phyloP scores from a whole-genome alignment of 2,888 invertebrate species.

The Pseudoips prasinana region DNA sequence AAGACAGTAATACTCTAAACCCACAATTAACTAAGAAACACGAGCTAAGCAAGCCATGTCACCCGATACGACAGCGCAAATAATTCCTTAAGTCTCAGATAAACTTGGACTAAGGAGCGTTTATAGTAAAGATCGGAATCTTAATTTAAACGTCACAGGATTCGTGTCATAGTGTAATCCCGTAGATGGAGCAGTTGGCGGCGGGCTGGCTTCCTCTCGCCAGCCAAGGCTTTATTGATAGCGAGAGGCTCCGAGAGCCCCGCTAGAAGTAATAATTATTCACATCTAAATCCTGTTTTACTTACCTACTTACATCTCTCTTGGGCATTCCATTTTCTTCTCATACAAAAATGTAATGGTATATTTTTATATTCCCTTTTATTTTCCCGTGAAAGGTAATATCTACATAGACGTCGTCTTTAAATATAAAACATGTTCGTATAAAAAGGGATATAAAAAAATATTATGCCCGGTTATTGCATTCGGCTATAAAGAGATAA shows the following conservation, averaged over 20 bases:
- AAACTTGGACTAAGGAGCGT: slow-evolving; percentile 52
- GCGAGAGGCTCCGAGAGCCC: slow-evolving; percentile 28
- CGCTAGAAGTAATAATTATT: slow-evolving; percentile 43
- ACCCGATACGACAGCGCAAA: slow-evolving; percentile 6
- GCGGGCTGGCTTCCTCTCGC: slow-evolving; percentile 30
- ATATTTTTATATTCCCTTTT: slow-evolving; percentile 28
- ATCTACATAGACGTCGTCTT: slow-evolving; percentile 28
- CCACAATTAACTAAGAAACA: too few relatives aligned
- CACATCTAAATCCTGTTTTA: slow-evolving; percentile 33
- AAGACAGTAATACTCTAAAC: too few relatives aligned
- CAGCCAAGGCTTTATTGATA: slow-evolving; percentile 47
- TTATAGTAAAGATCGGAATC: slow-evolving; percentile 68
- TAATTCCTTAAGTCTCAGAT: slow-evolving; percentile 39
- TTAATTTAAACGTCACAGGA: slow-evolving; percentile 61
- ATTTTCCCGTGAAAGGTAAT: slow-evolving; percentile 33
- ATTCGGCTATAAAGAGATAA: too few relatives aligned
- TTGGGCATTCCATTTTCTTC: slow-evolving; percentile 12
- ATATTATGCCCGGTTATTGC: slow-evolving; percentile 29
- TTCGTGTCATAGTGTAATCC: slow-evolving; percentile 60
- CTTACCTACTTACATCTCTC: not conserved
- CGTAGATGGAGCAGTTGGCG: slow-evolving; percentile 61
- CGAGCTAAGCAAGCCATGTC: too few relatives aligned
- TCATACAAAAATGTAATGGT: slow-evolving; percentile 26
- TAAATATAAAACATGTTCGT: slow-evolving; percentile 35
- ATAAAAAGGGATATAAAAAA: too few relatives aligned